Evolutionary conservation across 2,888 invertebrate genomes (phyloP), one percentile per base, ranked within the genome.

Genomic region (Polymixis flavicincta): DNA sequence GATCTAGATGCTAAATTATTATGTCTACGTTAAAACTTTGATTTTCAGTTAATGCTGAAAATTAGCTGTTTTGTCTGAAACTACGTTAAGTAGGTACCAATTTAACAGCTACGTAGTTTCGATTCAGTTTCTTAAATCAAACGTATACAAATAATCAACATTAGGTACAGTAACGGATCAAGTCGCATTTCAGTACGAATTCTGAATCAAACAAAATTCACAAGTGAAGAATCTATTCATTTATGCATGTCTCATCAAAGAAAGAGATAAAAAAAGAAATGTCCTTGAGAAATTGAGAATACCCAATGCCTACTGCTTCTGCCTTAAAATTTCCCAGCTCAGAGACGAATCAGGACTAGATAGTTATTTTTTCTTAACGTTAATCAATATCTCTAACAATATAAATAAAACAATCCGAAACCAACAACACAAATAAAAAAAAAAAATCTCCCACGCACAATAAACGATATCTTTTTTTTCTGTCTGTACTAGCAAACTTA

Each of bases 401-500:
- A 11, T 48, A 71, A 71, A 78, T 13, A 68, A 61, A 70, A 67
- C 37, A 32, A 63, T 32, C 3, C 54, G 1, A 55, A 52, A 64
- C n/a, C n/a, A 42, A n/a, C 50, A 32, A 45, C 32, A 37, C 37
- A 48, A 11, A 66, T 32, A 60, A 52, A 25, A 7, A 50, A 52
- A 61, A 66, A 37, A 60, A 32, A 72, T 32, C 60, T 28, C n/a
- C 22, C 8, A 69, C 57, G 42, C 54, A 69, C 37, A 78, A 68
- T 68, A 55, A 72, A 71, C 37, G 61, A 71, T 52, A 22, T 25
- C 48, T 57, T 50, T 78, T 79, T n/a, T 42, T 89, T 87, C 90
- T 68, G 72, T 82, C 92, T 42, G 83, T 93, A 91, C 90, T 50
- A 69, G 66, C 76, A 60, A 72, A 87, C 83, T 91, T 95, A 96